These are phyloP conservation scores for Chelon labrosus DNA, from an alignment of 2,797 vertebrate species.

Conservation along the genomic window DNA sequence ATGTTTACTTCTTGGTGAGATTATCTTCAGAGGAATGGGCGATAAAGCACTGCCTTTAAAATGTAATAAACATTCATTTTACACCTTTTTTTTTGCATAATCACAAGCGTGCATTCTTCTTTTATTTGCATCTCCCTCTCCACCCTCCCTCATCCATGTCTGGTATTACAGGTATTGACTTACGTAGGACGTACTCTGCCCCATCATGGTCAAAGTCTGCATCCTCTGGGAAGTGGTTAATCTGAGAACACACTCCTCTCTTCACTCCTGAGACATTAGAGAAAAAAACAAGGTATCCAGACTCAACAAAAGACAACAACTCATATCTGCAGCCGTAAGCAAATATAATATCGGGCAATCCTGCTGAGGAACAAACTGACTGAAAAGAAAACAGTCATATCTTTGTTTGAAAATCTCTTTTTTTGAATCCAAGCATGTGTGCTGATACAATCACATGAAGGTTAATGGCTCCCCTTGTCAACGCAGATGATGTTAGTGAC, in stretches of 20 bases:
- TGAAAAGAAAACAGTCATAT: slow-evolving; percentile 27
- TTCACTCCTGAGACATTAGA: slow-evolving; percentile 86
- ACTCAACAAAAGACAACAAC: slow-evolving; percentile 28
- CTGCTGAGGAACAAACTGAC: slow-evolving; percentile 33
- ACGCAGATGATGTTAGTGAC: slow-evolving; percentile 36
- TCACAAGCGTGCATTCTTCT: not conserved
- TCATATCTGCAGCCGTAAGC: slow-evolving; percentile 18
- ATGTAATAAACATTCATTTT: not conserved
- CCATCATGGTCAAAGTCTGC: slow-evolving; percentile 97
- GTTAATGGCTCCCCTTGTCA: slow-evolving; percentile 16
- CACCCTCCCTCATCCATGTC: not conserved
- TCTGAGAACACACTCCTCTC: slow-evolving; percentile 94
- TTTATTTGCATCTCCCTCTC: not conserved
- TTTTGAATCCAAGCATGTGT: slow-evolving; percentile 11
- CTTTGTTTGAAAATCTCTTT: slow-evolving; percentile 24
- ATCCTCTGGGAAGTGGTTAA: slow-evolving; percentile 96
- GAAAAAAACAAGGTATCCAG: slow-evolving; percentile 47
- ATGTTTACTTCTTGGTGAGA: slow-evolving; percentile 56
- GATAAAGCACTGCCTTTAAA: slow-evolving; percentile 25
- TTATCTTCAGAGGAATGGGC: slow-evolving; percentile 35
- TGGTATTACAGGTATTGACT: slow-evolving; percentile 64
- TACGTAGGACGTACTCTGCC: slow-evolving; percentile 95
- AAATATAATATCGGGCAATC: slow-evolving; percentile 33
- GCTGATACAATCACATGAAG: not conserved
- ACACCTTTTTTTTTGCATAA: not conserved